phyloP scores from a whole-genome alignment of 2,113 vertebrate species.

The Varanus salvator region DNA sequence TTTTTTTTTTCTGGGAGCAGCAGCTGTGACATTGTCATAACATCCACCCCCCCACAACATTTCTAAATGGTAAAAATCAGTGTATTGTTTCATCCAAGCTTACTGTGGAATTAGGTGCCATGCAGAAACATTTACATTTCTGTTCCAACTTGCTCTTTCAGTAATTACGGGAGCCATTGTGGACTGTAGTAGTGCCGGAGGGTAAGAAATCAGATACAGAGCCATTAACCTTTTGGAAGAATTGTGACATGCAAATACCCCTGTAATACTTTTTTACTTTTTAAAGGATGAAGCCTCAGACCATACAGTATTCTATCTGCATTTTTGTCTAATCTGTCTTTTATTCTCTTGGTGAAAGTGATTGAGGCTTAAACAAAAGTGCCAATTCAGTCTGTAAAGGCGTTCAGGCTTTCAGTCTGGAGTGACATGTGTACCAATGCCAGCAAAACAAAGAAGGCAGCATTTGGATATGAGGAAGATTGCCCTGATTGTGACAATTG shows the following conservation, averaged over 20 bases:
- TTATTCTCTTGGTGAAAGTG: conserved; percentile 22
- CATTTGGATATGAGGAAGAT: background rate
- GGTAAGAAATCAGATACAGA: conserved; percentile 58
- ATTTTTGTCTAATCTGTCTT: conserved; percentile 6
- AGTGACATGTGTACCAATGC: background rate
- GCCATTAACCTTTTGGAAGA: conserved; percentile 50
- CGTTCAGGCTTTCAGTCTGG: conserved; percentile 9
- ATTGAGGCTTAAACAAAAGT: background rate
- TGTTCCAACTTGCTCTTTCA: conserved; percentile 74
- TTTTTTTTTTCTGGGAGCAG: conserved; percentile 61
- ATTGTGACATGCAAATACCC: background rate
- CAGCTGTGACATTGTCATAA: conserved; percentile 40
- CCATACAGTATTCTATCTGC: background rate
- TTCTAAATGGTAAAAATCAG: conserved; percentile 40
- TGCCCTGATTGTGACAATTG: background rate
- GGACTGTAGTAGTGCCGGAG: conserved; percentile 70
- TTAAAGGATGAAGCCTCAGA: background rate
- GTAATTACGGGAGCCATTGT: conserved; percentile 44
- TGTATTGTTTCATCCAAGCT: conserved; percentile 39
- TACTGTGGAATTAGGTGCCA: conserved; percentile 41
- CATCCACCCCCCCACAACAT: conserved; percentile 40
- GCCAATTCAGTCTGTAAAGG: background rate
- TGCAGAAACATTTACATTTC: conserved; percentile 57
- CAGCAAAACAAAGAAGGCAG: conserved; percentile 29
- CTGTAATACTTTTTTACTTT: background rate